phyloP scores from a whole-genome alignment of 2,888 invertebrate genomes.

The Achlya flavicornis region DNA sequence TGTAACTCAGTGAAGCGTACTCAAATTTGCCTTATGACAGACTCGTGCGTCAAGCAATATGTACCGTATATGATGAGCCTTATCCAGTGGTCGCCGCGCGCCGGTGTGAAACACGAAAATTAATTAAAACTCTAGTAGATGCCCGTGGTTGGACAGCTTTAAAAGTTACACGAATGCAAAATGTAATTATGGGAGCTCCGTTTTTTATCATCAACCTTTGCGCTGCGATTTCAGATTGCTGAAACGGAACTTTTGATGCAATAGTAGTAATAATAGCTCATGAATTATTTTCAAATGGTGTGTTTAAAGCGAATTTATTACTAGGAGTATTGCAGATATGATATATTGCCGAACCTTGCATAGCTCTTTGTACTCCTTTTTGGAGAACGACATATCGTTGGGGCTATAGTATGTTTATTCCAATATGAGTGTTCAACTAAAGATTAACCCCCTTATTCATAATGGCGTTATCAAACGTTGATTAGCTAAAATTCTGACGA shows the following conservation, averaged over 20 bases:
- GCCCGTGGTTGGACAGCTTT: slow-evolving; percentile 8
- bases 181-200: slow-evolving; percentile 7
- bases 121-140: slow-evolving; percentile 13
- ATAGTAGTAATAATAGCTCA: not conserved
- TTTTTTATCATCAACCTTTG: not conserved
- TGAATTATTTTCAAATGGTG: not conserved
- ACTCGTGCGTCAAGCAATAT: not conserved
- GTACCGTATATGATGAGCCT: slow-evolving; percentile 8
- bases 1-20: not conserved
- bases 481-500: too few relatives aligned
- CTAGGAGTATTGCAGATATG: too few relatives aligned
- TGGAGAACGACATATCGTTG: too few relatives aligned
- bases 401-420: too few relatives aligned
- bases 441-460: too few relatives aligned
- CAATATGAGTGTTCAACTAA: too few relatives aligned
- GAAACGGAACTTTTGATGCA: not conserved
- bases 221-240: not conserved
- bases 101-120: slow-evolving; percentile 12
- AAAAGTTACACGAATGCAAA: slow-evolving; percentile 14
- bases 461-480: too few relatives aligned
- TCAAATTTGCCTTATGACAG: not conserved
- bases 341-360: too few relatives aligned
- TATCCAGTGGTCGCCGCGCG: slow-evolving; percentile 7
- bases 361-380: too few relatives aligned
- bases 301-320: not conserved